These are phyloP conservation scores for Lochmaea capreae DNA, from an alignment of 2,888 invertebrate genomes.

Conservation along the genomic window DNA sequence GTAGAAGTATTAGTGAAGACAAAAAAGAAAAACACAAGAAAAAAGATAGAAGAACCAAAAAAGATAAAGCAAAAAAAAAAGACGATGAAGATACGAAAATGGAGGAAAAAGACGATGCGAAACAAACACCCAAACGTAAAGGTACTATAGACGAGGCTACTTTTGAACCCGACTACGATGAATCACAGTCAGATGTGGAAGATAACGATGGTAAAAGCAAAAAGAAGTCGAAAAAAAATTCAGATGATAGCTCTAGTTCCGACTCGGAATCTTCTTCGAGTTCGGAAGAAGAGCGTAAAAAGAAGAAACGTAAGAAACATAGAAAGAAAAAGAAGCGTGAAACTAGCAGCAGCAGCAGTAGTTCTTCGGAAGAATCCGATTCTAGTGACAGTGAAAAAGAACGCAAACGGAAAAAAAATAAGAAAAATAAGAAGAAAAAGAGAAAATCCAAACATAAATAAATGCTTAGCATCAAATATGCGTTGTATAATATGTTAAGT, in stretches of 20 bases:
- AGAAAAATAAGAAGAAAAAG: conserved; percentile 79
- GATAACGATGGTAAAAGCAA: conserved; percentile 58
- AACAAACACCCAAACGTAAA: conserved; percentile 69
- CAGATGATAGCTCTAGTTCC: conserved; percentile 62
- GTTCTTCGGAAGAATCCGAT: conserved; percentile 73
- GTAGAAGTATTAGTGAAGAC: conserved; percentile 55
- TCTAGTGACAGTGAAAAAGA: conserved; percentile 75
- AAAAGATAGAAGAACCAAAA: conserved; percentile 67
- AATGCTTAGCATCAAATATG: not conserved
- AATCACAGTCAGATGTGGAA: conserved; percentile 71
- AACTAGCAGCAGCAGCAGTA: conserved; percentile 70
- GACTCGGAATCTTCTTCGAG: conserved; percentile 59
- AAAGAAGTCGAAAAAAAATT: conserved; percentile 66
- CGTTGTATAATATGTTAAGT: conserved; percentile 20
- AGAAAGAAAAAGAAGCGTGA: conserved; percentile 71
- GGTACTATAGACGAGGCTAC: conserved; percentile 78
- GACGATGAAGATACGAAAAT: conserved; percentile 55
- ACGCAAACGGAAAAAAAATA: conserved; percentile 78
- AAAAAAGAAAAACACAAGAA: conserved; percentile 55
- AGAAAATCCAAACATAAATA: conserved; percentile 71
- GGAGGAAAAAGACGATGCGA: conserved; percentile 62
- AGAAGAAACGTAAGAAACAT: conserved; percentile 62
- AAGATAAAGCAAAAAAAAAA: conserved; percentile 61
- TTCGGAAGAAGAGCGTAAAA: conserved; percentile 61
- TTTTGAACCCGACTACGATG: conserved; percentile 82